These are phyloP conservation scores for Lasaia peninsularis DNA, from an alignment of 1,140 invertebrate species.

Conservation along the genomic window DNA sequence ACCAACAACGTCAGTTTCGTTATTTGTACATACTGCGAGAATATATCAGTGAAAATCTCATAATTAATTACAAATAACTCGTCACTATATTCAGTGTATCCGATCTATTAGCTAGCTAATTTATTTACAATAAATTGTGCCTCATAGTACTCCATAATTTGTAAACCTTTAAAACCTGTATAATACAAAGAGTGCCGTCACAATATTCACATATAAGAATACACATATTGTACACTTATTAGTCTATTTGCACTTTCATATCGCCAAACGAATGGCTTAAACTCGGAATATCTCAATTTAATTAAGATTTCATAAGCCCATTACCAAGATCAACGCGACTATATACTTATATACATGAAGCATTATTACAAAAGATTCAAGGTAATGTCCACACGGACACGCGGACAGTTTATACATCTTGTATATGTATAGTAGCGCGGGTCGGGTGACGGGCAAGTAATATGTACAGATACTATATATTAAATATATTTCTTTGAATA, in stretches of 20 bases:
- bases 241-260: constrained; percentile 73
- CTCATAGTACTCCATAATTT: constrained; percentile 56
- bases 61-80: constrained; percentile 40
- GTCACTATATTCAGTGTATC: constrained; percentile 47
- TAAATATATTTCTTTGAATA: background rate
- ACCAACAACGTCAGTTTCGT: constrained; percentile 38
- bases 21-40: constrained; percentile 50
- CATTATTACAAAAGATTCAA: constrained; percentile 53
- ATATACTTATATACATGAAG: constrained; percentile 59
- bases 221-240: constrained; percentile 68
- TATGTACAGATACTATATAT: constrained; percentile 1
- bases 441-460: background rate
- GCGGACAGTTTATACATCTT: constrained; percentile 20
- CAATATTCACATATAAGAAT: constrained; percentile 71
- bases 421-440: background rate
- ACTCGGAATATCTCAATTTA: constrained; percentile 74
- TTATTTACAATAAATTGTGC: constrained; percentile 75
- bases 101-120: constrained; percentile 57
- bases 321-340: constrained; percentile 51
- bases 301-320: constrained; percentile 73
- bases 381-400: constrained; percentile 28
- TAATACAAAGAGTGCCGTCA: constrained; percentile 70
- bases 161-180: constrained; percentile 51
- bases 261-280: constrained; percentile 69
- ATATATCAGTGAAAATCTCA: constrained; percentile 35